A percentile compares a stretch with the other conserved stretches of the same genome.
phyloP scores from a whole-genome alignment of 2,113 vertebrate species.

The Cyprinodon tularosa region DNA sequence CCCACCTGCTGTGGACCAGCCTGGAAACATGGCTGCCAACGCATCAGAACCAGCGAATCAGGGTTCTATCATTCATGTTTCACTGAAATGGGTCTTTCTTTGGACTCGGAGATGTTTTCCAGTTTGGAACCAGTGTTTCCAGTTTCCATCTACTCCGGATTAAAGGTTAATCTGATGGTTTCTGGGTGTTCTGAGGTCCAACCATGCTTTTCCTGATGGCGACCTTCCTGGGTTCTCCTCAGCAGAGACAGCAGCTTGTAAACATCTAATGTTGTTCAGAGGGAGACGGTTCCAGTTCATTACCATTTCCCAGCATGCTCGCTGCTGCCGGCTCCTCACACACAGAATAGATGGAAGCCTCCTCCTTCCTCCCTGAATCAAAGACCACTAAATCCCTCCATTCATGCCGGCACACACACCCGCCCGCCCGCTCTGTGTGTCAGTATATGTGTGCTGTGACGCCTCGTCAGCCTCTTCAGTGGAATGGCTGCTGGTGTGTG shows the following conservation, averaged over 20 bases:
- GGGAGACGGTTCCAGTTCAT: slow-evolving; percentile 46
- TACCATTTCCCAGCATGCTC: slow-evolving; percentile 52
- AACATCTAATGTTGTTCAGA: slow-evolving; percentile 41
- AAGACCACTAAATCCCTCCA: slow-evolving; percentile 45
- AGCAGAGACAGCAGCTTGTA: slow-evolving; percentile 26
- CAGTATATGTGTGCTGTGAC: slow-evolving; percentile 39
- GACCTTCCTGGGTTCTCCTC: neutral
- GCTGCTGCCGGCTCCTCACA: slow-evolving; percentile 28
- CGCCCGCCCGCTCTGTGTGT: neutral
- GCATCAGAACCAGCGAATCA: no score
- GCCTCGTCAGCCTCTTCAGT: slow-evolving; percentile 52
- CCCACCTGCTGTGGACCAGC: no score
- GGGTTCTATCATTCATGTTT: neutral
- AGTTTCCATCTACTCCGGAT: neutral
- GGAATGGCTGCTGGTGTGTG: slow-evolving; percentile 45
- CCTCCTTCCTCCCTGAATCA: slow-evolving; percentile 30
- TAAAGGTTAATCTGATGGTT: no score
- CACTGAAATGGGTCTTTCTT: neutral
- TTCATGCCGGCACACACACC: slow-evolving; percentile 29
- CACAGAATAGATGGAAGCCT: slow-evolving; percentile 31
- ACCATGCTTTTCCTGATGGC: no score
- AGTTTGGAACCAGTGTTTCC: neutral
- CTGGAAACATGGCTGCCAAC: no score
- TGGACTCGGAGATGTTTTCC: neutral
- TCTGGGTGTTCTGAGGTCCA: no score